These are phyloP conservation scores for Ypsolopha scabrella DNA, from an alignment of 2,888 invertebrate genomes.

Conservation along the genomic window DNA sequence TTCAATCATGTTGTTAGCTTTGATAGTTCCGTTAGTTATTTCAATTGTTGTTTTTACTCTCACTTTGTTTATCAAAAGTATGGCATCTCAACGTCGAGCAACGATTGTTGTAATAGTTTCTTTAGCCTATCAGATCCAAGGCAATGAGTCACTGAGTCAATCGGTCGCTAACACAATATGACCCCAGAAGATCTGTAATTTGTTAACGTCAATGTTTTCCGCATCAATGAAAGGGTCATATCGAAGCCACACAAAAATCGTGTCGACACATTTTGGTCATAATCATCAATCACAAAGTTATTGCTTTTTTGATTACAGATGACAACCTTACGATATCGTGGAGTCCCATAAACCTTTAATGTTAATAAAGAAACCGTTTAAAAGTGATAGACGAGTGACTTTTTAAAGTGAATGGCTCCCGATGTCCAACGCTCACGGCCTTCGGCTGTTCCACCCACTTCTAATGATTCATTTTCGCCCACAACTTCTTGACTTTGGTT, in stretches of 20 bases:
- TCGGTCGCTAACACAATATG: slow-evolving; percentile 10
- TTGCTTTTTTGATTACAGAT: slow-evolving; percentile 15
- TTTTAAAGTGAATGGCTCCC: slow-evolving; percentile 23
- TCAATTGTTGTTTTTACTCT: neutral
- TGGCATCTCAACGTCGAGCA: neutral
- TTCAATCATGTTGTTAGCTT: neutral
- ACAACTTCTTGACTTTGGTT: slow-evolving; percentile 25
- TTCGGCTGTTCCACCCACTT: slow-evolving; percentile 49
- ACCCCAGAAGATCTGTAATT: slow-evolving; percentile 23
- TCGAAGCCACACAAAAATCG: slow-evolving; percentile 17
- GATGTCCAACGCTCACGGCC: slow-evolving; percentile 48
- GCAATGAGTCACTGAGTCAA: slow-evolving; percentile 15
- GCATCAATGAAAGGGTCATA: slow-evolving; percentile 13
- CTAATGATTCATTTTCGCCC: slow-evolving; percentile 52
- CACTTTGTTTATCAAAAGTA: slow-evolving; percentile 2
- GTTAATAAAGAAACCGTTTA: neutral
- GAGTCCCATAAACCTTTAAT: neutral
- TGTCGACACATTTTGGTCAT: slow-evolving; percentile 25
- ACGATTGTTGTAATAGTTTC: neutral
- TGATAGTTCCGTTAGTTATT: neutral
- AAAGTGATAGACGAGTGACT: slow-evolving; percentile 7
- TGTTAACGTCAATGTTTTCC: slow-evolving; percentile 22
- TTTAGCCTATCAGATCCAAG: slow-evolving; percentile 3
- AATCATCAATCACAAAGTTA: slow-evolving; percentile 30
- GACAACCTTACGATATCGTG: slow-evolving; percentile 6